Evolutionary conservation across 1,140 invertebrate genomes (phyloP).

Genomic region (Nymphalis io): DNA sequence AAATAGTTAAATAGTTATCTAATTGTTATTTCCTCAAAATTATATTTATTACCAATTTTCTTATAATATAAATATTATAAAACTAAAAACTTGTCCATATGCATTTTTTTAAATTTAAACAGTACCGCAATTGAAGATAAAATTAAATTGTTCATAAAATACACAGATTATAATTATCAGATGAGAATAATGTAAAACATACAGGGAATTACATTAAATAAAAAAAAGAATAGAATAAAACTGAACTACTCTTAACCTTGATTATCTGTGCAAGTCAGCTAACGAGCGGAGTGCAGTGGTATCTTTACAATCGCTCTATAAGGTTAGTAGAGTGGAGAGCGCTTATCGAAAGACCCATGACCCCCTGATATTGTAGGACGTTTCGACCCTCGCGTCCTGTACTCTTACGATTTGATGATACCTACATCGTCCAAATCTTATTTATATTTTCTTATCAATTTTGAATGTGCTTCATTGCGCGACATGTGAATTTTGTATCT

Average conservation of each 20-base stretch:
- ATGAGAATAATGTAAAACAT: not conserved
- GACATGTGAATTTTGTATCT: not conserved
- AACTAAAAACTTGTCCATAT: too few relatives aligned
- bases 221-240: constrained; percentile 9
- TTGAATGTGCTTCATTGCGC: not conserved
- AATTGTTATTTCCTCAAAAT: too few relatives aligned
- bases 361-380: constrained; percentile 39
- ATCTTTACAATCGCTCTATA: constrained; percentile 41
- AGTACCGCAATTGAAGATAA: too few relatives aligned
- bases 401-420: constrained; percentile 29
- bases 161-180: too few relatives aligned
- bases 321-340: constrained; percentile 44
- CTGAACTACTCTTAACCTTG: constrained; percentile 21
- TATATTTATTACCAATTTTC: too few relatives aligned
- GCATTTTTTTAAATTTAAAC: too few relatives aligned
- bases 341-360: constrained; percentile 42
- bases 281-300: constrained; percentile 21
- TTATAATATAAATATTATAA: too few relatives aligned
- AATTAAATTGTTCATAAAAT: too few relatives aligned
- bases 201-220: not conserved
- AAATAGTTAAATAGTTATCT: too few relatives aligned
- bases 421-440: constrained; percentile 15
- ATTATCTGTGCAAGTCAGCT: constrained; percentile 23
- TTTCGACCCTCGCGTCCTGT: constrained; percentile 42
- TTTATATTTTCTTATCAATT: constrained; percentile 9